Evolutionary conservation across 2,113 vertebrate species (phyloP), one percentile per base, ranked within the genome.

Genomic region (Nothobranchius furzeri): DNA sequence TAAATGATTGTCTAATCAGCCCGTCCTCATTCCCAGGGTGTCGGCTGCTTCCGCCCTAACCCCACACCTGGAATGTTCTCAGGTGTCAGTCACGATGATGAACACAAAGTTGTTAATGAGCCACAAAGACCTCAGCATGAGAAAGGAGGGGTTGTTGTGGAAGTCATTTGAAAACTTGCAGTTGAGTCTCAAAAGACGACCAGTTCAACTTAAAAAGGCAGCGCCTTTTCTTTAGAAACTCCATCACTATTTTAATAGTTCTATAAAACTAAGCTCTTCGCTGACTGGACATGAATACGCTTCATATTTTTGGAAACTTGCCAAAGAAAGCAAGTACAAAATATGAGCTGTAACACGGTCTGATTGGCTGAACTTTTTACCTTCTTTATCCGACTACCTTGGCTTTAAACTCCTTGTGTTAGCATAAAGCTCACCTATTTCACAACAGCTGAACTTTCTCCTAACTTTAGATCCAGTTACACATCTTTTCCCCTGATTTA

Each of bases 391-490:
- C 7, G 6, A 40, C 9, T 40, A 1, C 37, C 37, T 3, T 40
- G 7, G 6, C 7, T 40, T 40, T 7, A 1, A 40, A 40, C 3
- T 40, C 37, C 37, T 6, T 40, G 6, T 40, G 3, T 40, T 40
- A 37, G 0, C 36, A 37, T 37, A 4, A 51, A 51, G 10, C 6
- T 12, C 51, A 71, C 57, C 43, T 69, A 60, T 55, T 79, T 49
- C 64, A 24, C 64, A 50, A 13, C n/a, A 53, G 20, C n/a, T 54
- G 36, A 62, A 55, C 43, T 53, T 60, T 70, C 46, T 36, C 54
- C 20, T 8, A 4, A 54, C 25, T 70, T 72, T 68, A 53, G 30
- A 63, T 66, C 62, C 60, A 40, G 25, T 48, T 30, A 24, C 37
- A 70, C n/a, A 37, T 43, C 51, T 56, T 17, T 63, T 14, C 46